Evolutionary conservation across 2,797 vertebrate species (phyloP), one percentile per base, ranked within the genome.

Genomic region (Lutjanus argentimaculatus): DNA sequence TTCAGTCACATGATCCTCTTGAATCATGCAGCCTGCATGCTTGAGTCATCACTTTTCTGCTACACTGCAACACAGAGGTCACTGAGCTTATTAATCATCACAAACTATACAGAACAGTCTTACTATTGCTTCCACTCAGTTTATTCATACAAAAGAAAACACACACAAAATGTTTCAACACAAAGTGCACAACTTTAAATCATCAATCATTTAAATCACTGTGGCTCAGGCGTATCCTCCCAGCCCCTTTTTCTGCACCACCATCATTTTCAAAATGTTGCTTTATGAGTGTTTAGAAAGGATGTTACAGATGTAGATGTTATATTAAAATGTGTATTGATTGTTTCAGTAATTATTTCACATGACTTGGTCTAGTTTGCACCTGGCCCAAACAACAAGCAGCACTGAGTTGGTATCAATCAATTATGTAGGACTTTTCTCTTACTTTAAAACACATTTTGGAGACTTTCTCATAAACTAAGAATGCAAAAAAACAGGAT

Each of bases 31-130:
- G 83, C 61, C 71, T 7, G 22, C 13, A 55, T 21, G 48, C 61
- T 67, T 80, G 67, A 85, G 13, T 92, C 87, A 86, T 87, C 67
- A 17, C 52, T 65, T 83, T 76, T 42, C 55, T 74, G 65, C 69
- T 42, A 43, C 19, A 0, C 10, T 55, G 75, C n/a, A 17, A 55
- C 11, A n/a, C 69, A 61, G 42, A 86, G 82, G 77, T 85, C 83
- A 80, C 12, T 10, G 1, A 6, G 51, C 10, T 13, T 63, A 68
- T 82, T 75, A 73, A 79, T 81, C 79, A 85, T 48, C 46, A 55
- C 64, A 77, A 64, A 77, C 72, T 57, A 63, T 12, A 42, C 21
- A 62, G 5, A 59, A 40, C 36, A 8, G 21, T 10, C n/a, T 46
- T 22, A 42, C 9, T 13, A 36, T 8, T 17, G 49, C 51, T 59